These are phyloP conservation scores for Aradophagus sp. DNA, from an alignment of 1,140 invertebrate species.

Conservation along the genomic window DNA sequence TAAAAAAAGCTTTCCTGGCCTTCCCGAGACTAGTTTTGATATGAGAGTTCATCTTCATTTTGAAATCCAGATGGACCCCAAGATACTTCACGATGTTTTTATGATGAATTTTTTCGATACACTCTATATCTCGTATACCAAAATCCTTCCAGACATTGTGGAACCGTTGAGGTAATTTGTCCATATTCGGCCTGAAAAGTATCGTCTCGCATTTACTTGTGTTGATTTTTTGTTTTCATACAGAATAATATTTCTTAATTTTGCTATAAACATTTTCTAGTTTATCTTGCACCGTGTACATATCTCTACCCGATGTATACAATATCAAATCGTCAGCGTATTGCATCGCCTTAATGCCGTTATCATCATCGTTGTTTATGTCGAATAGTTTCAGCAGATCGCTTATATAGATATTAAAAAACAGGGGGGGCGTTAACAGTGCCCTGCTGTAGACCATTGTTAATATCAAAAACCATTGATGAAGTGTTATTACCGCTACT, in stretches of 20 bases:
- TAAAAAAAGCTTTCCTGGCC: neutral
- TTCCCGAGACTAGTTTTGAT: neutral
- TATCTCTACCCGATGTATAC: neutral
- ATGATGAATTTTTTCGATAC: neutral
- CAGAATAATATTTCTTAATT: neutral
- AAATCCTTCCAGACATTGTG: neutral
- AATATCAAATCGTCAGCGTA: slow-evolving; percentile 2
- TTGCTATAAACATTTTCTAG: neutral
- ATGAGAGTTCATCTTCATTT: neutral
- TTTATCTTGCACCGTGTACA: neutral
- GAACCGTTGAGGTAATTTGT: neutral
- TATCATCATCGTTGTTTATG: neutral
- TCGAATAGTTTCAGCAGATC: neutral
- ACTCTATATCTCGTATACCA: neutral
- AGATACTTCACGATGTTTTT: neutral
- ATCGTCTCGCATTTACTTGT: neutral
- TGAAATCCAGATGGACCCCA: neutral
- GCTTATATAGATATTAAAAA: slow-evolving; percentile 1
- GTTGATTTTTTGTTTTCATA: neutral
- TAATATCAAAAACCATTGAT: neutral
- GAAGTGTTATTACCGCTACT: neutral
- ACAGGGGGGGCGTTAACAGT: neutral
- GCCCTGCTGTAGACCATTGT: neutral
- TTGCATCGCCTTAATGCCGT: neutral
- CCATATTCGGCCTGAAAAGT: neutral